Base-by-base conservation (phyloP, 2,888 invertebrate species). In the Steromphala cineraria region DNA sequence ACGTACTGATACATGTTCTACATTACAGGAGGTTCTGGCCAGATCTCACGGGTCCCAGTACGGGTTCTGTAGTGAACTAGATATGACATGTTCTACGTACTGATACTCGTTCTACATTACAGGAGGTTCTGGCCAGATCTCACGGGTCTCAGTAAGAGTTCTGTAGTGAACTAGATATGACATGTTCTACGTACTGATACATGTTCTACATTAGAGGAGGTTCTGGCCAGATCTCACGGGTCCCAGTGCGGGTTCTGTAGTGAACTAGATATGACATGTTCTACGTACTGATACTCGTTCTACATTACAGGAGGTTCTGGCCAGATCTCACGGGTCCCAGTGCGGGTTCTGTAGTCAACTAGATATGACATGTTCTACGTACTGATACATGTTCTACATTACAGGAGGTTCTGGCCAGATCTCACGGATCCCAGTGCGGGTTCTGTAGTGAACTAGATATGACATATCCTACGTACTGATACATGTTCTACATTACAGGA, bases 121-220 rank as follows among this genome's bases (percentile, higher is more conserved):
- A 91, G 90, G 89, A 90, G 78, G 80, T 97, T 85, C 95, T 98
- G 85, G 98, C 97, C 0, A 96, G 97, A 94, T 95, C 97, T 0
- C 98, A 98, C 91, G 98, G 98, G 0, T 97, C 98, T 0, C 98
- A 98, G 93, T 98, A 98, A 92, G 98, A 98, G 0, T 98, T 97
- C 93, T 98, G 98, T 89, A 98, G 46, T 46, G 46, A 46, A 46
- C 10, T 46, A 46, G 10, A 46, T 46, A 10, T 46, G 46, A 46
- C 5, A 4, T 46, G 46, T 46, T 46, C 10, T 46, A n/a, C 46
- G 4, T 13, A 46, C 1, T 46, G 46, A 46, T 67, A 55, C 55
- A n/a, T 56, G n/a, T 46, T 46, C 46, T 10, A 36, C 46, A 46
- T 79, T 82, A 0, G 80, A 91, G 90, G 89, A 90, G 78, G 80